Evolutionary conservation across 2,113 vertebrate genomes (phyloP), one percentile per base, ranked within the genome.

Genomic region (Alexandromys fortis): DNA sequence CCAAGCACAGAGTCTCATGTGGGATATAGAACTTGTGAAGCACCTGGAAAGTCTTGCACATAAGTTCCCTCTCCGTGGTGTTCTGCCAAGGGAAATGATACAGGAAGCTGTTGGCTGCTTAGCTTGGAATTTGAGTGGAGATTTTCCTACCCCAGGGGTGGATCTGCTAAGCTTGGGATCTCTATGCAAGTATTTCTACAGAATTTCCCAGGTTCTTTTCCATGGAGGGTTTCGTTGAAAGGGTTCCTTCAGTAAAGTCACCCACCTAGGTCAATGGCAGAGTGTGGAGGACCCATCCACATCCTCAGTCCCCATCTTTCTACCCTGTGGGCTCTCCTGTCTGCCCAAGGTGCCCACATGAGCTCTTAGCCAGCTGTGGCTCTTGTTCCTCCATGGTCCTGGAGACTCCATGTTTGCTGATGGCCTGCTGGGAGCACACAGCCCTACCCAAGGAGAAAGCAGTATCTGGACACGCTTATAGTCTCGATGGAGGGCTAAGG

Each of bases 11-110:
- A 11, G 16, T 19, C 52, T 0, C 4, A 10, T 38, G 55, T 0
- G 33, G 33, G 2, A 0, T 19, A 13, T 22, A 26, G 22, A 13
- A 0, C 35, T 96, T 42, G 89, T 0, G 0, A 0, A 90, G 24
- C 1, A 96, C 88, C 0, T 11, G n/a, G 1, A 35, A 19, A 7
- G 97, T 98, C 94, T 73, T 87, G 96, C 98, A 98, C 0, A 98
- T 42, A 17, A 42, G 68, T 73, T 97, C 90, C 0, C 0, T 10
- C 0, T 86, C 75, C 0, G 75, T 85, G 0, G 0, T 7, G 33
- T 52, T 65, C 72, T 98, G 96, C 96, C 86, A 92, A 92, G 76
- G 87, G 78, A 89, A 81, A 3, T 7, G 10, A 38, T 77, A 55
- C 24, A 49, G 55, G 2, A 28, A 24, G 35, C 55, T 28, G 47